Percentiles rank a stretch among this genome's conserved stretches.
These are phyloP conservation scores for Synergus umbraculus DNA, from an alignment of 2,888 invertebrate species.

Conservation along the genomic window DNA sequence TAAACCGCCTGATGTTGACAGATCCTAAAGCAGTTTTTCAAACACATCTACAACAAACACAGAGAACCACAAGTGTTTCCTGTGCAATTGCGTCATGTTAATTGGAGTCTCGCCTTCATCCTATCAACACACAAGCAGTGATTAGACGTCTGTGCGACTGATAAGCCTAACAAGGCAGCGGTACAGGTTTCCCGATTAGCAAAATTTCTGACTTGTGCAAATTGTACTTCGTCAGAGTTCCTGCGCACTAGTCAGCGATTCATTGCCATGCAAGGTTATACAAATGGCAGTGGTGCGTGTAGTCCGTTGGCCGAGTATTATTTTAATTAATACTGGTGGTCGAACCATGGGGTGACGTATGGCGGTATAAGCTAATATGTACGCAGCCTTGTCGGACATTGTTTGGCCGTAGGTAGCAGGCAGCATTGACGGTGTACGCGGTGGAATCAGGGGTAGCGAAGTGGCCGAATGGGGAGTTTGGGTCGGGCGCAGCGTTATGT, in stretches of 20 bases:
- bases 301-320: slow-evolving; percentile 49
- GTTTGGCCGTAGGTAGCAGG: slow-evolving; percentile 68
- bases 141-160: slow-evolving; percentile 41
- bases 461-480: slow-evolving; percentile 55
- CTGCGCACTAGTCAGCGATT: slow-evolving; percentile 19
- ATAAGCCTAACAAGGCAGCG: slow-evolving; percentile 9
- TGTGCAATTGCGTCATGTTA: background rate
- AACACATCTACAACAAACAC: no score
- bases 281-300: slow-evolving; percentile 1
- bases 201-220: slow-evolving; percentile 14
- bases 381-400: slow-evolving; percentile 75
- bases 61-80: no score
- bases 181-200: slow-evolving; percentile 15
- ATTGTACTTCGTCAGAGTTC: slow-evolving; percentile 29
- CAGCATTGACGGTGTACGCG: slow-evolving; percentile 48
- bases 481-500: slow-evolving; percentile 74
- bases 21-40: no score
- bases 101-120: background rate
- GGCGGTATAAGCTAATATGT: slow-evolving; percentile 72
- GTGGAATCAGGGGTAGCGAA: slow-evolving; percentile 54
- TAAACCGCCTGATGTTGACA: no score
- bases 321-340: slow-evolving; percentile 66
- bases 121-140: slow-evolving; percentile 43
- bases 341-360: slow-evolving; percentile 61
- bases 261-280: background rate